Percentiles rank a stretch among this genome's conserved stretches.
Conservation (phyloP, 2,888 invertebrate species). For the Drosophila nr. fundita region DNA sequence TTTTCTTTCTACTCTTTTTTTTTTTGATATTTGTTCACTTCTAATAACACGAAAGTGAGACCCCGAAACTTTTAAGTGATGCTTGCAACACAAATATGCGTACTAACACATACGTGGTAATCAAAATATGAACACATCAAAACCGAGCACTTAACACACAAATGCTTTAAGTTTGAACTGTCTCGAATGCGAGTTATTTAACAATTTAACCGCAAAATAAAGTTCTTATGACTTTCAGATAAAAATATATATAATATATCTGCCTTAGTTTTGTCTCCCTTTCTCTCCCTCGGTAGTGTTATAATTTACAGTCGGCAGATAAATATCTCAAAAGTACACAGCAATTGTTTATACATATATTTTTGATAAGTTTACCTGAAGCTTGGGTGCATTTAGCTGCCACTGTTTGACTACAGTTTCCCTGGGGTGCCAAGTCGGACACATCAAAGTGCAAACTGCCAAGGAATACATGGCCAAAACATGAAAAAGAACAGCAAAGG, state of each 20-base stretch:
- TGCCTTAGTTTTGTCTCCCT: background rate
- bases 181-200: background rate
- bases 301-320: constrained; percentile 4
- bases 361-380: constrained; percentile 5
- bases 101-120: constrained; percentile 3
- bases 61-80: constrained; percentile 69
- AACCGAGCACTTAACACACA: background rate
- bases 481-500: constrained; percentile 1
- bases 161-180: background rate
- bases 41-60: constrained; percentile 47
- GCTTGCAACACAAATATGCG: constrained; percentile 50
- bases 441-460: constrained; percentile 47
- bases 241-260: background rate
- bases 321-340: background rate
- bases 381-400: constrained; percentile 7
- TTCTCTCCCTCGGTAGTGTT: background rate
- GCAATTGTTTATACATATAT: background rate
- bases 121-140: constrained; percentile 25
- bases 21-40: constrained; percentile 33
- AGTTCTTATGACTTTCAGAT: background rate
- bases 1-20: constrained; percentile 23
- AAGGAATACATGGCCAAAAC: constrained; percentile 18
- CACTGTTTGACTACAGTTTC: constrained; percentile 11
- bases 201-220: background rate
- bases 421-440: constrained; percentile 21